Evolutionary conservation across 1,140 invertebrate genomes (phyloP).

Genomic region (Bathynomus jamesi): DNA sequence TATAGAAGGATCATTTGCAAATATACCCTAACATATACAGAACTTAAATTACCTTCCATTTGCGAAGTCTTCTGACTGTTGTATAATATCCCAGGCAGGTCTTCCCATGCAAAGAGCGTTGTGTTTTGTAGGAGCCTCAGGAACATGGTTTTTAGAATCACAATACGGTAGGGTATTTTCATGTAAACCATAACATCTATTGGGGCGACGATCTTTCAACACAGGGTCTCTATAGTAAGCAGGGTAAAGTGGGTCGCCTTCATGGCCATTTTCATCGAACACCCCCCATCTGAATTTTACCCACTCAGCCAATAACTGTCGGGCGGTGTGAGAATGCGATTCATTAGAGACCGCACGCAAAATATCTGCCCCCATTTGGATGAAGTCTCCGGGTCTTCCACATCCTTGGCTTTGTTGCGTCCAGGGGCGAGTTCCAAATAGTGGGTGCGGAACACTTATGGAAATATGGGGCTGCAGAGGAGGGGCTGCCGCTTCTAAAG

Average conservation of each 20-base stretch:
- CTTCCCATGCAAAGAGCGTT: constrained; percentile 55
- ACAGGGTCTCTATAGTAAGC: constrained; percentile 28
- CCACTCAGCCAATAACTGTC: constrained; percentile 55
- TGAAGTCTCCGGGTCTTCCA: constrained; percentile 52
- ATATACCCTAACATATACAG: too few species aligned
- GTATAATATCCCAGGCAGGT: constrained; percentile 55
- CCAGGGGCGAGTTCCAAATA: constrained; percentile 49
- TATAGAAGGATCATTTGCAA: too few species aligned
- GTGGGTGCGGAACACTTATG: constrained; percentile 47
- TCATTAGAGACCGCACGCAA: constrained; percentile 44
- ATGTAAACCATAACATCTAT: constrained; percentile 20
- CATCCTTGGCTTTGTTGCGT: constrained; percentile 54
- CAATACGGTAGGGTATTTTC: constrained; percentile 49
- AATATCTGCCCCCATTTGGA: constrained; percentile 48
- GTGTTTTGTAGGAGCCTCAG: constrained; percentile 58
- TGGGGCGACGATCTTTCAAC: constrained; percentile 18
- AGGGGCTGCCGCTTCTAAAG: constrained; percentile 16
- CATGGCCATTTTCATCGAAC: constrained; percentile 58
- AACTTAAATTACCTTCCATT: constrained; percentile 21
- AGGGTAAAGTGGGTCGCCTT: constrained; percentile 54
- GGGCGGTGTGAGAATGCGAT: constrained; percentile 35
- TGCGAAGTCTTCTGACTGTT: constrained; percentile 30
- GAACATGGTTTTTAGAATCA: constrained; percentile 53
- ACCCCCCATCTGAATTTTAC: constrained; percentile 62
- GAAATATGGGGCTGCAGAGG: constrained; percentile 44